These are phyloP conservation scores for Cinclus mexicanus DNA, from an alignment of 2,113 vertebrate genomes.

Conservation along the genomic window DNA sequence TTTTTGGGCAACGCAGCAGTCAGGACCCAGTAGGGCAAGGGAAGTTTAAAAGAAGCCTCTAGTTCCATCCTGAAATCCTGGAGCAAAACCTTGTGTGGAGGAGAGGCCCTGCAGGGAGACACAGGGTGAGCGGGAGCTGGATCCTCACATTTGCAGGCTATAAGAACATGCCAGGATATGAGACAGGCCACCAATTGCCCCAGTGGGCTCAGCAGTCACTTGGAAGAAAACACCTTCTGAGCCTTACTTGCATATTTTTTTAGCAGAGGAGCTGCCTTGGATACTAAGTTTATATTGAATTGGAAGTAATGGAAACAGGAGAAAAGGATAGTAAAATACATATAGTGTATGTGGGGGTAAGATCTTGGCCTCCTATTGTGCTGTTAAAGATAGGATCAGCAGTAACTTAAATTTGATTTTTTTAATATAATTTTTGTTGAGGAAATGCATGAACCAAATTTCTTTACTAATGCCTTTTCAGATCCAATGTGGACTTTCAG, in stretches of 20 bases:
- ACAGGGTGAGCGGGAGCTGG: fast-evolving
- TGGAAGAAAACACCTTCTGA: background rate
- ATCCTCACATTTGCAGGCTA: background rate
- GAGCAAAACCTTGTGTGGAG: background rate
- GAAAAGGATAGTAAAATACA: background rate
- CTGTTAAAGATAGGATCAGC: background rate
- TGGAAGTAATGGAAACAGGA: background rate
- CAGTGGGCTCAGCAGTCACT: background rate
- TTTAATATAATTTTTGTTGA: background rate
- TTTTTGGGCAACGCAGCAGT: background rate
- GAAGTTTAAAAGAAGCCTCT: background rate
- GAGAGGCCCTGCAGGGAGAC: background rate
- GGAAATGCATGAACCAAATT: background rate
- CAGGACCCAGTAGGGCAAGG: fast-evolving
- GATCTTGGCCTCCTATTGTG: background rate
- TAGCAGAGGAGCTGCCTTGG: background rate
- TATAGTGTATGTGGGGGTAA: background rate
- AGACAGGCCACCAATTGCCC: background rate
- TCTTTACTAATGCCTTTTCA: background rate
- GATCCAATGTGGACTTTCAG: background rate
- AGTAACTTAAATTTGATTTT: background rate
- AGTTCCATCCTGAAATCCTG: background rate
- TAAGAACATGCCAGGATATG: fast-evolving
- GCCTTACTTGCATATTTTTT: background rate
- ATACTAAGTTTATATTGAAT: background rate